These are phyloP conservation scores for Embidobia sp. DNA, from an alignment of 2,888 invertebrate genomes.

Conservation along the genomic window DNA sequence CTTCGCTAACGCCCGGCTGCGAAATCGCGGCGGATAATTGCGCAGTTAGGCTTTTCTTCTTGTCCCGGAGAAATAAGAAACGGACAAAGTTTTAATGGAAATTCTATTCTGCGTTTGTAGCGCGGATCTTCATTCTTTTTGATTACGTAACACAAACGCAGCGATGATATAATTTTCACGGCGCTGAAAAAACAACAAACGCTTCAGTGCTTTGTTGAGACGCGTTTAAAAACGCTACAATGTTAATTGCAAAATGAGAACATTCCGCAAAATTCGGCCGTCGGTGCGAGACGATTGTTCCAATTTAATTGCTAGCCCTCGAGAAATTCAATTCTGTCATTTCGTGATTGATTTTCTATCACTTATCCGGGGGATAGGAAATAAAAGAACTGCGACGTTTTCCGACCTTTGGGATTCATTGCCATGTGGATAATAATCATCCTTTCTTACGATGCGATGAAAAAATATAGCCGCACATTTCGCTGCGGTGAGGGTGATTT, in stretches of 20 bases:
- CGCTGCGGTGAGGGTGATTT: not conserved
- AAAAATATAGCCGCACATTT: constrained; percentile 17
- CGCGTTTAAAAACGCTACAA: too few relatives aligned
- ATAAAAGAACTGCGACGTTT: constrained; percentile 31
- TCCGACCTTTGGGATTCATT: constrained; percentile 21
- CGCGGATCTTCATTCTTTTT: constrained; percentile 47
- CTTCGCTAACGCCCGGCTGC: too few relatives aligned
- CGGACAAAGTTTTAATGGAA: constrained; percentile 63
- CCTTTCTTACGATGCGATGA: constrained; percentile 11
- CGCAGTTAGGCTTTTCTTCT: too few relatives aligned
- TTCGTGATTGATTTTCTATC: constrained; percentile 46
- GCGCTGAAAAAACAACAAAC: constrained; percentile 17
- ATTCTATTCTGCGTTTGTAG: constrained; percentile 56
- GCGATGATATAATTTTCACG: constrained; percentile 47
- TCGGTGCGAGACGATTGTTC: constrained; percentile 19
- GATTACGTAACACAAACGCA: constrained; percentile 38
- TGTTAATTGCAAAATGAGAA: constrained; percentile 18
- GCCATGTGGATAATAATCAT: constrained; percentile 14
- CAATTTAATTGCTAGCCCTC: constrained; percentile 20
- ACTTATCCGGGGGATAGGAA: constrained; percentile 20
- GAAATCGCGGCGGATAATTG: too few relatives aligned
- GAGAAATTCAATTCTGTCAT: constrained; percentile 34
- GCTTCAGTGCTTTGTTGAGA: not conserved
- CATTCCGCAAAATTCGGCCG: not conserved
- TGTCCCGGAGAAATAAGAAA: too few relatives aligned